Evolutionary conservation across 2,113 vertebrate species (phyloP).

Genomic region (Silurus meridionalis): DNA sequence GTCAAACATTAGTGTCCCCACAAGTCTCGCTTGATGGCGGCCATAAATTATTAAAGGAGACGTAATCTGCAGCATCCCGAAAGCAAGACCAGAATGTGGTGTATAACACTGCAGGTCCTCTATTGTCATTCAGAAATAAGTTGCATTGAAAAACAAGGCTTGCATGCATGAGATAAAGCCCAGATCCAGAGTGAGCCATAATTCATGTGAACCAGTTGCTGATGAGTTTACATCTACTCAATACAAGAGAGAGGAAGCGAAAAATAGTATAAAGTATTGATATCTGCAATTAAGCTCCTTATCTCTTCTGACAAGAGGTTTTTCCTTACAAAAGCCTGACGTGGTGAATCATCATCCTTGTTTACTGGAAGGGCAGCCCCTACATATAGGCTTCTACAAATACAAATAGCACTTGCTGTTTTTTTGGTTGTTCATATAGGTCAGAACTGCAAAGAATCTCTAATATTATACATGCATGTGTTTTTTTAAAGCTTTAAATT

Average conservation of each 20-base stretch:
- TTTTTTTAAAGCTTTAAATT: not conserved
- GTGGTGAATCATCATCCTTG: constrained; percentile 77
- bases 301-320: constrained; percentile 88
- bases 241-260: constrained; percentile 40
- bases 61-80: constrained; percentile 97
- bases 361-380: constrained; percentile 64
- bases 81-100: constrained; percentile 86
- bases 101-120: constrained; percentile 90
- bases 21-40: constrained; percentile 76
- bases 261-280: constrained; percentile 68
- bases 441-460: not conserved
- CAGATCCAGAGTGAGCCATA: constrained; percentile 88
- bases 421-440: constrained; percentile 9
- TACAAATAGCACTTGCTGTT: constrained; percentile 48
- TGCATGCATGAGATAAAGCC: constrained; percentile 95
- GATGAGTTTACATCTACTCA: constrained; percentile 78
- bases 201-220: constrained; percentile 83
- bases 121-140: constrained; percentile 94
- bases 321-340: constrained; percentile 84
- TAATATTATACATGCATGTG: not conserved
- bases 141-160: constrained; percentile 82
- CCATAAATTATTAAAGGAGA: constrained; percentile 95
- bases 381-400: constrained; percentile 46
- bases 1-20: constrained; percentile 78
- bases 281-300: constrained; percentile 87